Percentiles rank a stretch among this genome's conserved stretches.
Evolutionary conservation across 2,888 invertebrate species (phyloP).

Genomic region (Lasioglossum figueresi): DNA sequence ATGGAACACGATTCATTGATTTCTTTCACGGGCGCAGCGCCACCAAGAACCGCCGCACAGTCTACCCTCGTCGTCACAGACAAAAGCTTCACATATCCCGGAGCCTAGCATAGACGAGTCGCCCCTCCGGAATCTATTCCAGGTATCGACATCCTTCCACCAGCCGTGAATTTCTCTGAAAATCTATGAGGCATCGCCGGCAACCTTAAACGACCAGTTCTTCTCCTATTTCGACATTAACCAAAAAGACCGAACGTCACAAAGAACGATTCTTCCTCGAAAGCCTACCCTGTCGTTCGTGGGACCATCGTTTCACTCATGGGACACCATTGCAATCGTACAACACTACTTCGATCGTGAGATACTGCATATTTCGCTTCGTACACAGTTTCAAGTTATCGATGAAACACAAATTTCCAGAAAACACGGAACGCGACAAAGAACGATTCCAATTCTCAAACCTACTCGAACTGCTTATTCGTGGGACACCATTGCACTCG

Average conservation of each 20-base stretch:
- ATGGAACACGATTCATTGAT: constrained; percentile 47
- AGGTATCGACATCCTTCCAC: constrained; percentile 3
- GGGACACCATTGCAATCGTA: neutral
- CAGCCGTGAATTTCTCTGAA: neutral
- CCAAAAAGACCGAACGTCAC: neutral
- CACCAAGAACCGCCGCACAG: neutral
- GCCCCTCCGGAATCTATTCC: neutral
- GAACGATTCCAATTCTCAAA: neutral
- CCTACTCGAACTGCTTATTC: neutral
- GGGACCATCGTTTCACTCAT: neutral
- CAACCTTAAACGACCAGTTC: neutral
- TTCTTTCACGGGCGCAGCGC: constrained; percentile 25
- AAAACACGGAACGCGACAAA: too few species aligned
- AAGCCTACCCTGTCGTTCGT: neutral
- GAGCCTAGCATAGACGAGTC: neutral
- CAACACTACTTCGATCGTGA: neutral
- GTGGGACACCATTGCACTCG: too few species aligned
- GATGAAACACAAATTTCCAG: neutral
- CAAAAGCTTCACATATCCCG: neutral
- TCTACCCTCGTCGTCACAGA: constrained; percentile 6
- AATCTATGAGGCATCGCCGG: neutral
- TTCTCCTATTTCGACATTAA: constrained; percentile 9
- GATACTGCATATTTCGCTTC: neutral
- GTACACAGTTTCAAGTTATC: neutral
- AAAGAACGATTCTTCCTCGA: neutral